These are phyloP conservation scores for Thyatira batis DNA, from an alignment of 2,888 invertebrate genomes.

Conservation along the genomic window DNA sequence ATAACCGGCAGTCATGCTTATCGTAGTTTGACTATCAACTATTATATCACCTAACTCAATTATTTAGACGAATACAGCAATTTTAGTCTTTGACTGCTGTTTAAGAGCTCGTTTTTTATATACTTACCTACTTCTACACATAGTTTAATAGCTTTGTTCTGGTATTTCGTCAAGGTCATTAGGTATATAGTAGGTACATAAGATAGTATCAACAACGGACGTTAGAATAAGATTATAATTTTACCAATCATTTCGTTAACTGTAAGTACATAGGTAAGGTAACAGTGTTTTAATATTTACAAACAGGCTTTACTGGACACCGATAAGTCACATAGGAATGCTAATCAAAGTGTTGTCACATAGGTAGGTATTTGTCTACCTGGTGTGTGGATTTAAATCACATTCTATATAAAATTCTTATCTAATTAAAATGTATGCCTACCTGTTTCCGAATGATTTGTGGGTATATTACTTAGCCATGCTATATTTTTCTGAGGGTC, in stretches of 20 bases:
- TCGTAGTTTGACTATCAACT: background rate
- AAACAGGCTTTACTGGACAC: background rate
- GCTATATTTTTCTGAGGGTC: too few species aligned
- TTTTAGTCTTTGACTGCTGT: too few species aligned
- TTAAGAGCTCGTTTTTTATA: too few species aligned
- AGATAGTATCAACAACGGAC: conserved; percentile 3
- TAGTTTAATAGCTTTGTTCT: conserved; percentile 42
- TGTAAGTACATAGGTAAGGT: too few species aligned
- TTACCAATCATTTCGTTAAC: too few species aligned
- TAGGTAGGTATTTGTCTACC: too few species aligned
- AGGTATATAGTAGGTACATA: conserved; percentile 14
- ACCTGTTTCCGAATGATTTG: background rate
- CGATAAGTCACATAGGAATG: background rate
- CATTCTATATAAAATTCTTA: too few species aligned
- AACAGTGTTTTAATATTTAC: background rate
- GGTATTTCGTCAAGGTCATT: conserved; percentile 54
- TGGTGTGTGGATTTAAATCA: background rate
- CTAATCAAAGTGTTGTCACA: background rate
- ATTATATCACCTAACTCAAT: conserved; percentile 9
- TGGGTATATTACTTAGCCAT: background rate
- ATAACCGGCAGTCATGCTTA: background rate
- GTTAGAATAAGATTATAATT: background rate
- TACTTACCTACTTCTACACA: conserved; percentile 27
- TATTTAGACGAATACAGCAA: too few species aligned
- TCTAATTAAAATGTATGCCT: too few species aligned